Conservation (phyloP, 2,888 invertebrate species). For the Dyspetes luteomarginatus region DNA sequence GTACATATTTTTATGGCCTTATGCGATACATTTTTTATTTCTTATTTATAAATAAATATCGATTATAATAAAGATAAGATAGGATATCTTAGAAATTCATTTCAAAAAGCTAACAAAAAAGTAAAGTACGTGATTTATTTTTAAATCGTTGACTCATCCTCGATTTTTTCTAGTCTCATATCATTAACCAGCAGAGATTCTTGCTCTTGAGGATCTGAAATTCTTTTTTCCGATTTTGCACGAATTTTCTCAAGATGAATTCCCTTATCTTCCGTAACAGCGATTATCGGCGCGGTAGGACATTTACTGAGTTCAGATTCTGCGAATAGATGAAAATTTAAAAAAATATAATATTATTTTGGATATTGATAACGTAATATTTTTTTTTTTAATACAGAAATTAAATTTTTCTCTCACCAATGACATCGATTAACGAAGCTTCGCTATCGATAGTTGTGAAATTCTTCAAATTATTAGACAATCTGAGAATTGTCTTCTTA, state of each 20-base stretch:
- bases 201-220: constrained; percentile 46
- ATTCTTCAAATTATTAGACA: constrained; percentile 67
- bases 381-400: neutral
- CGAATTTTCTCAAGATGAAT: constrained; percentile 37
- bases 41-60: too few relatives aligned
- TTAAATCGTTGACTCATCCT: constrained; percentile 14
- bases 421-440: constrained; percentile 69
- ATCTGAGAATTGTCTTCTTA: constrained; percentile 72
- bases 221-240: constrained; percentile 20
- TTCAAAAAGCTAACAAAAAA: too few relatives aligned
- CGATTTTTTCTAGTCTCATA: constrained; percentile 31
- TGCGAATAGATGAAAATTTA: constrained; percentile 12
- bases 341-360: constrained; percentile 4
- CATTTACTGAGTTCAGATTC: constrained; percentile 67
- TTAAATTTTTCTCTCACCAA: constrained; percentile 59
- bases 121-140: neutral
- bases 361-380: neutral
- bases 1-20: too few relatives aligned
- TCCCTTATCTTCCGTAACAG: constrained; percentile 41
- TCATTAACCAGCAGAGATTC: constrained; percentile 53
- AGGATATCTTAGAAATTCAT: too few relatives aligned
- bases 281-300: constrained; percentile 63
- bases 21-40: too few relatives aligned
- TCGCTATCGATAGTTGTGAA: constrained; percentile 72
- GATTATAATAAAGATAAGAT: too few relatives aligned